Percentiles rank a stretch among this genome's conserved stretches.
Evolutionary conservation across 2,888 invertebrate genomes (phyloP).

Genomic region (Sesia bembeciformis): DNA sequence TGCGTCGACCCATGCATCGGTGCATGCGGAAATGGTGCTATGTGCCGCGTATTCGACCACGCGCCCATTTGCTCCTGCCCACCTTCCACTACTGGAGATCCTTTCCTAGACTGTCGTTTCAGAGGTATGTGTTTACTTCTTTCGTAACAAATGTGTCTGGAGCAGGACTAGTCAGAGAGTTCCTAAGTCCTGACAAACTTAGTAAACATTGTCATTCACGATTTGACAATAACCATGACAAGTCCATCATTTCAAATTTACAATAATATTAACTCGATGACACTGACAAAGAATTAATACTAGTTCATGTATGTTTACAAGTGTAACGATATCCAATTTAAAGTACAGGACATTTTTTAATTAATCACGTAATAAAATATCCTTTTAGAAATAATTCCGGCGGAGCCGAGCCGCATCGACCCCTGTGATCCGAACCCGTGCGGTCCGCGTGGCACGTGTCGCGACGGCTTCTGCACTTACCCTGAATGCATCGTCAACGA

Average conservation of each 20-base stretch:
- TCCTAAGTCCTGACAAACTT: not conserved
- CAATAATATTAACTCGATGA: no score
- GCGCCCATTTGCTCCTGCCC: conserved; percentile 86
- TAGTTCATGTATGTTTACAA: not conserved
- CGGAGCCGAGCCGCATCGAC: conserved; percentile 50
- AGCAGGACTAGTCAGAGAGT: no score
- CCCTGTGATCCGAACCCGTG: conserved; percentile 83
- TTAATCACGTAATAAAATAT: not conserved
- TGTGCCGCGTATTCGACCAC: conserved; percentile 77
- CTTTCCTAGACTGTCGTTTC: conserved; percentile 79
- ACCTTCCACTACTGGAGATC: conserved; percentile 82
- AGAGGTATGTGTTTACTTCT: conserved; percentile 25
- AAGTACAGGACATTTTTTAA: conserved; percentile 9
- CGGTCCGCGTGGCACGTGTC: conserved; percentile 80
- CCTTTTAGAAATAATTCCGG: not conserved
- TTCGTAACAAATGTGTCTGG: no score
- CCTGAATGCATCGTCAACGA: conserved; percentile 92
- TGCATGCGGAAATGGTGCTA: conserved; percentile 85
- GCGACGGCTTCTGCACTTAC: conserved; percentile 79
- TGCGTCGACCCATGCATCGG: conserved; percentile 88
- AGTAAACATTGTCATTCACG: not conserved
- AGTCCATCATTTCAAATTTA: no score
- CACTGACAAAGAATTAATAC: not conserved
- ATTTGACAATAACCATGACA: not conserved
- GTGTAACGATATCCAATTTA: not conserved